Evolutionary conservation across 1,140 invertebrate genomes (phyloP).

Genomic region (Galendromus occidentalis): DNA sequence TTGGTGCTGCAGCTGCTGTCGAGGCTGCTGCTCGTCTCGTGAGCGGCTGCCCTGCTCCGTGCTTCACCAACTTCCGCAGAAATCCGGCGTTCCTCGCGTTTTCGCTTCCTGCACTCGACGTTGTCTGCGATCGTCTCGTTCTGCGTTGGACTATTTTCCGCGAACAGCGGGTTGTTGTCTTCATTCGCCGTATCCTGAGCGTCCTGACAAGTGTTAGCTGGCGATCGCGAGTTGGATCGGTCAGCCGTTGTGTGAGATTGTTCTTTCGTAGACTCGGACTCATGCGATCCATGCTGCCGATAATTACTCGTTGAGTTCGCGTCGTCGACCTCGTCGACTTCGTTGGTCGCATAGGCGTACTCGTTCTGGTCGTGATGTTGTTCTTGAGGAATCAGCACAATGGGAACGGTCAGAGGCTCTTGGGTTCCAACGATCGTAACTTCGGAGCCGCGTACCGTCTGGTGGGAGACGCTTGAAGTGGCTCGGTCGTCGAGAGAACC

Average conservation of each 20-base stretch:
- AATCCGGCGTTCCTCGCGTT: no score
- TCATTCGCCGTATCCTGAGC: not conserved
- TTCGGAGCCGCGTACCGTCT: not conserved
- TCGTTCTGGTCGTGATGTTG: no score
- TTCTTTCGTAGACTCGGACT: not conserved
- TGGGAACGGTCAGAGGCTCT: no score
- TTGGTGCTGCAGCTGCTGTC: no score
- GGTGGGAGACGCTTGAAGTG: not conserved
- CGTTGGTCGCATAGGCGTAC: not conserved
- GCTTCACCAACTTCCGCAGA: no score
- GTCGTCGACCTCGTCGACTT: not conserved
- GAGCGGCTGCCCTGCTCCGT: no score
- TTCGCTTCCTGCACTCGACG: no score
- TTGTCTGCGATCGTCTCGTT: no score
- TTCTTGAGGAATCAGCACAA: no score
- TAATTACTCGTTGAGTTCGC: not conserved
- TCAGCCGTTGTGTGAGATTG: not conserved
- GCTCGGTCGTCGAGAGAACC: slow-evolving; percentile 8
- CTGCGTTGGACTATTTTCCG: no score
- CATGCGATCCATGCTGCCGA: not conserved
- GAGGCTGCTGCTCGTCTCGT: no score
- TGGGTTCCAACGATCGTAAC: not conserved
- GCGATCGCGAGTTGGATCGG: not conserved
- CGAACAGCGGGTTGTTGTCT: not conserved
- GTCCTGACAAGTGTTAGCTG: not conserved